Conservation (phyloP, 2,113 vertebrate species). For the Chlamydotis undulata region DNA sequence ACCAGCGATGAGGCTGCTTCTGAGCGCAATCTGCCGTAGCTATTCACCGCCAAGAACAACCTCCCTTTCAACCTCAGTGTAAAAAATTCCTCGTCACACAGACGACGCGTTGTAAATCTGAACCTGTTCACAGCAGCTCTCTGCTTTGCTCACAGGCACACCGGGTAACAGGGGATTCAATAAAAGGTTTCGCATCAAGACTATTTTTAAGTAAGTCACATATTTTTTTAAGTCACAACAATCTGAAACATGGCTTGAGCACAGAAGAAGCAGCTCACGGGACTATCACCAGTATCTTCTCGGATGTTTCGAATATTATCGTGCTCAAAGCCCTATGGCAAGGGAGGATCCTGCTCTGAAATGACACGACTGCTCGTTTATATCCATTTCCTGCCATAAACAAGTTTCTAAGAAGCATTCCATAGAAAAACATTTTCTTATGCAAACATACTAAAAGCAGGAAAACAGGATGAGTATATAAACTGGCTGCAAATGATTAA, state of each 20-base stretch:
- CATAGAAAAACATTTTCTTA: background rate
- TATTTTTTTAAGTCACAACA: background rate
- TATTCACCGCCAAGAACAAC: too few species aligned
- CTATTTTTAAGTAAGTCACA: background rate
- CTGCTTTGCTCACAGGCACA: background rate
- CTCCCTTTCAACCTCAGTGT: background rate
- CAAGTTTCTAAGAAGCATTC: background rate
- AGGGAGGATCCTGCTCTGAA: background rate
- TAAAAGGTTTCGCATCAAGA: background rate
- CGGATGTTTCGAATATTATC: background rate
- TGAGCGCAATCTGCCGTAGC: background rate
- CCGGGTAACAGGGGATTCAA: background rate
- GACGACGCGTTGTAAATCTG: accelerated
- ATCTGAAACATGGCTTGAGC: background rate
- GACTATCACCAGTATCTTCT: background rate
- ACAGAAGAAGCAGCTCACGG: background rate
- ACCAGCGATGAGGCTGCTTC: background rate
- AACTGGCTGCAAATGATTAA: background rate
- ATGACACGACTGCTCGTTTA: background rate
- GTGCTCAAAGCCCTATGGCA: background rate
- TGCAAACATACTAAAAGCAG: background rate
- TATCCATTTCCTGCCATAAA: background rate
- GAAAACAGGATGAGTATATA: background rate
- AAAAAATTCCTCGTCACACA: background rate
- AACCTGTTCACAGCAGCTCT: background rate